Evolutionary conservation across 30 jellyfish, hydroid and myxozoan genomes (phyloP).

Genomic region (Turritopsis dohrnii): DNA sequence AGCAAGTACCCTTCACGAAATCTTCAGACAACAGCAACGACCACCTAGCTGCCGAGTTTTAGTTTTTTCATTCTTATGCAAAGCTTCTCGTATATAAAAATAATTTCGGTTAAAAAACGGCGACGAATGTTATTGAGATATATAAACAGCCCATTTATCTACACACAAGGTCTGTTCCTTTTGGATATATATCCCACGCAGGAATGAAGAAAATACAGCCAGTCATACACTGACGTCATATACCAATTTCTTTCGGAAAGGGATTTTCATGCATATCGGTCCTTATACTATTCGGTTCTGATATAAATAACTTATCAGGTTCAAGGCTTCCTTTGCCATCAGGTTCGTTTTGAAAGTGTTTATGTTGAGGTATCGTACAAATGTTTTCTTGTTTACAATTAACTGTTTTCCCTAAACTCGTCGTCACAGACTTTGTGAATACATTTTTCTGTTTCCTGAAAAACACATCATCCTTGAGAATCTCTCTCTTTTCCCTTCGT

Average conservation of each 20-base stretch:
- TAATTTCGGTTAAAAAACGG: not conserved
- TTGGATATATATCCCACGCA: not conserved
- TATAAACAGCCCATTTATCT: not conserved
- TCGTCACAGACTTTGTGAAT: not conserved
- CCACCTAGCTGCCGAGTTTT: not conserved
- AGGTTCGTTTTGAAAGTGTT: not conserved
- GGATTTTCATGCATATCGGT: not conserved
- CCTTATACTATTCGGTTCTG: not conserved
- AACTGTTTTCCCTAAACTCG: not conserved
- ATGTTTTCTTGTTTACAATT: not conserved
- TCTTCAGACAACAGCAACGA: not conserved
- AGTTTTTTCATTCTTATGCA: not conserved
- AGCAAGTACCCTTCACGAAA: not conserved
- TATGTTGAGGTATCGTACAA: not conserved
- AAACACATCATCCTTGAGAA: not conserved
- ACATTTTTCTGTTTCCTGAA: not conserved
- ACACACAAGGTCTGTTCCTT: not conserved
- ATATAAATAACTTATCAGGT: slow-evolving; percentile 8
- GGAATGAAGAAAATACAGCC: not conserved
- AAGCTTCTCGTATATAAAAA: not conserved
- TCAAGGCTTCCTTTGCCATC: not conserved
- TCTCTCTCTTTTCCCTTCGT: not conserved
- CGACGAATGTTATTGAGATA: not conserved
- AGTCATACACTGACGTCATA: not conserved
- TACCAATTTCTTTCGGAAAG: not conserved